These are phyloP conservation scores for Heliconius nattereri DNA, from an alignment of 1,140 invertebrate species.

Conservation along the genomic window DNA sequence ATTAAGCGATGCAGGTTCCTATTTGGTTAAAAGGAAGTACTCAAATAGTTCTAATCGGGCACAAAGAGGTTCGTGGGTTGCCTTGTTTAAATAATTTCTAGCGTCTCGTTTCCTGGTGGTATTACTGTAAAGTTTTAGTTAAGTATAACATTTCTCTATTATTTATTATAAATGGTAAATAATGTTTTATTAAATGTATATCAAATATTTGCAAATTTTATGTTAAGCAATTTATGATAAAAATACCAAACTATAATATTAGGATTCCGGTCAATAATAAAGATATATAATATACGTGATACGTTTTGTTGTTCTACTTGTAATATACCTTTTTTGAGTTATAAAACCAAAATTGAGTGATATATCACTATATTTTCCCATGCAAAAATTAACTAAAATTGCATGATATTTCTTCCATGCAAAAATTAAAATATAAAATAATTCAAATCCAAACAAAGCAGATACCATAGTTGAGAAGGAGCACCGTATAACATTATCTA, in stretches of 20 bases:
- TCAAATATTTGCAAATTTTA: no score
- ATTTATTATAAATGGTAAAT: neutral
- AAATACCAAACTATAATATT: no score
- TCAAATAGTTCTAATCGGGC: slow-evolving; percentile 33
- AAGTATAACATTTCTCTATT: neutral
- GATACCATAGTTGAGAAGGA: neutral
- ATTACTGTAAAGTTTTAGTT: neutral
- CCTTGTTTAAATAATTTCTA: slow-evolving; percentile 37
- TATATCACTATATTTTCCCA: no score
- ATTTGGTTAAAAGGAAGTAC: slow-evolving; percentile 36
- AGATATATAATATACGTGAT: no score
- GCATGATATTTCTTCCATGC: no score
- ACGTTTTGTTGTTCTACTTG: no score
- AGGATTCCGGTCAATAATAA: no score
- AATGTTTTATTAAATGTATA: neutral
- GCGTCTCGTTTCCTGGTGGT: slow-evolving; percentile 24
- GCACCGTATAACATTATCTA: neutral
- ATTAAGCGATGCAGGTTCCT: slow-evolving; percentile 28
- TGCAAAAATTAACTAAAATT: neutral
- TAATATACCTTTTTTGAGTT: no score
- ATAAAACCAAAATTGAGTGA: no score
- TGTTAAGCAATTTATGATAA: no score
- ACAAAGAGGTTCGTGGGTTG: slow-evolving; percentile 40
- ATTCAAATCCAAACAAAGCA: neutral
- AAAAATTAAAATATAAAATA: no score